Conservation (phyloP, 2,797 vertebrate genomes). For the Arrhamphus sclerolepis region DNA sequence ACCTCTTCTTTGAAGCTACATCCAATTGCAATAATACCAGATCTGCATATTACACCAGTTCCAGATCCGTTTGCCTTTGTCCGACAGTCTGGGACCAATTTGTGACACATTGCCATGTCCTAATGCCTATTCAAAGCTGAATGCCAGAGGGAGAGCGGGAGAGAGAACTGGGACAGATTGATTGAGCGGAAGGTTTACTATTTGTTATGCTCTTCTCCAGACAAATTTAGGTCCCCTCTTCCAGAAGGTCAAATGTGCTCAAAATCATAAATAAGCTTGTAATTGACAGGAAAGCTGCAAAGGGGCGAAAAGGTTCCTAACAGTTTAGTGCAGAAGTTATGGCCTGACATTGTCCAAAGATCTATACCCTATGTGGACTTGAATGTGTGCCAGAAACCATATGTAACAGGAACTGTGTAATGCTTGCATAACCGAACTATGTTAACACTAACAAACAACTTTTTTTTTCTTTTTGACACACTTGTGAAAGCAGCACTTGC, state of each 20-base stretch:
- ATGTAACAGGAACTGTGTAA: conserved; percentile 41
- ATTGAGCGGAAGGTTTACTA: conserved; percentile 56
- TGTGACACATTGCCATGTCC: conserved; percentile 30
- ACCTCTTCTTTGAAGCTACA: background rate
- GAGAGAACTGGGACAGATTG: conserved; percentile 53
- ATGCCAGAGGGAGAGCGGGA: conserved; percentile 22
- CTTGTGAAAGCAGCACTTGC: background rate
- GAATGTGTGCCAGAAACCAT: conserved; percentile 34
- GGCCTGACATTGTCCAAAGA: conserved; percentile 50
- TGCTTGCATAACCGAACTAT: conserved; percentile 44
- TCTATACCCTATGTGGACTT: conserved; percentile 21
- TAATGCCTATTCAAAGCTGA: conserved; percentile 36
- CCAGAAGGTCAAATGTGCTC: conserved; percentile 78
- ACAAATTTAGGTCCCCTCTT: conserved; percentile 72
- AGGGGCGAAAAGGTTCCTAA: conserved; percentile 50
- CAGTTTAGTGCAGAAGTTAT: conserved; percentile 55
- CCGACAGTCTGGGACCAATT: conserved; percentile 10
- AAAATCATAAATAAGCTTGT: conserved; percentile 80
- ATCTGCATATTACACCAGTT: conserved; percentile 1
- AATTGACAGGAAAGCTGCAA: conserved; percentile 64
- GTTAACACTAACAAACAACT: conserved; percentile 23
- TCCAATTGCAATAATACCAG: background rate
- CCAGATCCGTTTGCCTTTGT: background rate
- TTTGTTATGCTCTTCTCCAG: conserved; percentile 71
- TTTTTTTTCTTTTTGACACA: conserved; percentile 2